Evolutionary conservation across 1,140 invertebrate genomes (phyloP).

Genomic region (Drosophila sucinea): DNA sequence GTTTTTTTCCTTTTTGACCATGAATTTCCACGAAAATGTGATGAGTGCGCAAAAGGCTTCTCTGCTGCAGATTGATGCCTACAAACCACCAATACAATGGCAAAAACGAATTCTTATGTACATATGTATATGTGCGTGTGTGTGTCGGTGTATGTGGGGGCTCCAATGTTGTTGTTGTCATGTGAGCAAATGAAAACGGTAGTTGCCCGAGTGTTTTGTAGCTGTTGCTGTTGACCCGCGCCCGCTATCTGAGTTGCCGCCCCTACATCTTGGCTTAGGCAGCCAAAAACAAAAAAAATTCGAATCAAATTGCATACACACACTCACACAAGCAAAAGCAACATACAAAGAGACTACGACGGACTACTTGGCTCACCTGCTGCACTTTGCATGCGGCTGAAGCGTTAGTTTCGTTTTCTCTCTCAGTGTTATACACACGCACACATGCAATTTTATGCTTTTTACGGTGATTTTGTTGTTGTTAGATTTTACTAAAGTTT

Average conservation of each 20-base stretch:
- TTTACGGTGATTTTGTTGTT: constrained; percentile 14
- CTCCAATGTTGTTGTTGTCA: constrained; percentile 47
- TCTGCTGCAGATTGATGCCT: constrained; percentile 64
- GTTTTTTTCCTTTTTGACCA: constrained; percentile 61
- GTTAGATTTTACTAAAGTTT: constrained; percentile 19
- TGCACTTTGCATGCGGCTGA: constrained; percentile 58
- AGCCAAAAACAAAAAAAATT: constrained; percentile 34
- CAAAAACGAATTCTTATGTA: constrained; percentile 15
- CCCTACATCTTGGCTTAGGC: background rate
- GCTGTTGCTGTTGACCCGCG: constrained; percentile 39
- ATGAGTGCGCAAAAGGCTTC: constrained; percentile 80
- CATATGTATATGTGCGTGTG: constrained; percentile 38
- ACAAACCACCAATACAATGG: constrained; percentile 51
- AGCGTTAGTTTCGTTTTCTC: constrained; percentile 2
- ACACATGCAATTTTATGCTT: constrained; percentile 49
- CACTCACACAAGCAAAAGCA: constrained; percentile 1
- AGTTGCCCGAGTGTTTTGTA: constrained; percentile 44
- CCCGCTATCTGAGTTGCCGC: background rate
- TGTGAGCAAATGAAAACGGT: constrained; percentile 38
- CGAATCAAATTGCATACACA: constrained; percentile 38
- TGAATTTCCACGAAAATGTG: constrained; percentile 77
- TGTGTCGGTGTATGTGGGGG: constrained; percentile 43
- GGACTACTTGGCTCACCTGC: constrained; percentile 59
- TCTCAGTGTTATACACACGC: background rate
- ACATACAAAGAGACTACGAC: constrained; percentile 2